Percentiles rank a stretch among this genome's conserved stretches.
Conservation (phyloP, 2,888 invertebrate genomes). For the Spilosoma lubricipeda region DNA sequence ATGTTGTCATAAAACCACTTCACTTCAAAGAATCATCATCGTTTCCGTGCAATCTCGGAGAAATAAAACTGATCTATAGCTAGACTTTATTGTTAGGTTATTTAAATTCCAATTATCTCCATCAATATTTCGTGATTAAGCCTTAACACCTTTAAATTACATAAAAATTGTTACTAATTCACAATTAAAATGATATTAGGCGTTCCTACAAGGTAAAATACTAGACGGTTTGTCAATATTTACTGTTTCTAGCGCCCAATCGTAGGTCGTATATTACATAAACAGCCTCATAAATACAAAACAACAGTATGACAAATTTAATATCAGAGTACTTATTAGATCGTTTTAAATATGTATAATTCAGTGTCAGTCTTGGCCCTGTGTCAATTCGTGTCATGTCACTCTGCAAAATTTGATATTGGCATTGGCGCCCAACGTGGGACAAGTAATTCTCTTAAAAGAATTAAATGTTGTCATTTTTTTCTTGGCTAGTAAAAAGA, state of each 20-base stretch:
- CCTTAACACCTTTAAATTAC: neutral
- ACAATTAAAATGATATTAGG: conserved; percentile 22
- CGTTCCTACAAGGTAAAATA: conserved; percentile 5
- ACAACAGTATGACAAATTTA: conserved; percentile 4
- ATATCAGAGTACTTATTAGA: neutral
- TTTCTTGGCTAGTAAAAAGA: neutral
- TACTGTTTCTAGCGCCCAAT: conserved; percentile 14
- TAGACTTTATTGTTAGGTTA: neutral
- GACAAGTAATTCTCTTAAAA: neutral
- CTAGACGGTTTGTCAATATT: conserved; percentile 6
- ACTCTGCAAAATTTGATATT: neutral
- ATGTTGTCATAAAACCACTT: neutral
- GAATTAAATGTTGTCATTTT: neutral
- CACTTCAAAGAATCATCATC: neutral
- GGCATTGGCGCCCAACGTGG: conserved; percentile 42
- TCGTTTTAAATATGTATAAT: conserved; percentile 3
- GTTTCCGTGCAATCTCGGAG: neutral
- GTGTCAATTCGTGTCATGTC: neutral
- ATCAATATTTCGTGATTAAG: neutral
- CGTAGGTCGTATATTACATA: conserved; percentile 9
- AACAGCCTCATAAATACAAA: conserved; percentile 11
- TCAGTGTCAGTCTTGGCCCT: neutral
- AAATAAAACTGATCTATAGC: neutral
- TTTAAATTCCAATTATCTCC: neutral
- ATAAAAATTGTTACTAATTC: conserved; percentile 4